phyloP scores from a whole-genome alignment of 2,113 vertebrate genomes.

The Ciconia stormi region DNA sequence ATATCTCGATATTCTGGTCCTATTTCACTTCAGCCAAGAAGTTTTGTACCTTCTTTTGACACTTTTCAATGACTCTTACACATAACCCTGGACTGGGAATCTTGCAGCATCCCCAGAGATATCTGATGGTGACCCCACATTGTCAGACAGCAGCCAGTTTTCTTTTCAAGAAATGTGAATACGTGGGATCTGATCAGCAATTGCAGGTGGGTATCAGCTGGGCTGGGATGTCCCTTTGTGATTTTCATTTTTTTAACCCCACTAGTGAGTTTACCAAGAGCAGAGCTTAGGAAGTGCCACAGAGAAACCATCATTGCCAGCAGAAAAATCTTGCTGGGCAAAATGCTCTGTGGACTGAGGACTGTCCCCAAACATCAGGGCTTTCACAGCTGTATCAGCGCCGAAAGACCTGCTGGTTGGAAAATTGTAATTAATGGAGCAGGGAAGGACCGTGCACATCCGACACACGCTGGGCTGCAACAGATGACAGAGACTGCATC shows the following conservation, averaged over 20 bases:
- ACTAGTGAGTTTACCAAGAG: neutral
- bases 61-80: neutral
- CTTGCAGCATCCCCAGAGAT: neutral
- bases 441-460: neutral
- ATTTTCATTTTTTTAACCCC: neutral
- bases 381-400: neutral
- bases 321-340: fast-evolving
- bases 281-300: neutral
- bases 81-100: neutral
- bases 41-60: neutral
- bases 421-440: fast-evolving
- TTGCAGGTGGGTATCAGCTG: neutral
- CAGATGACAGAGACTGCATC: fast-evolving
- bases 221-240: too few species aligned
- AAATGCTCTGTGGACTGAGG: neutral
- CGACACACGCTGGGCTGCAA: neutral
- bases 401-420: neutral
- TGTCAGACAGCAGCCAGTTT: fast-evolving
- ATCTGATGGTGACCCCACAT: neutral
- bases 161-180: too few species aligned
- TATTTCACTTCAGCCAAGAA: neutral
- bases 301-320: neutral
- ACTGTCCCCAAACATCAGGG: neutral
- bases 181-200: fast-evolving
- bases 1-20: neutral